A percentile compares a stretch with the other conserved stretches of the same genome.
phyloP scores from a whole-genome alignment of 2,113 vertebrate species.

The Perca flavescens region DNA sequence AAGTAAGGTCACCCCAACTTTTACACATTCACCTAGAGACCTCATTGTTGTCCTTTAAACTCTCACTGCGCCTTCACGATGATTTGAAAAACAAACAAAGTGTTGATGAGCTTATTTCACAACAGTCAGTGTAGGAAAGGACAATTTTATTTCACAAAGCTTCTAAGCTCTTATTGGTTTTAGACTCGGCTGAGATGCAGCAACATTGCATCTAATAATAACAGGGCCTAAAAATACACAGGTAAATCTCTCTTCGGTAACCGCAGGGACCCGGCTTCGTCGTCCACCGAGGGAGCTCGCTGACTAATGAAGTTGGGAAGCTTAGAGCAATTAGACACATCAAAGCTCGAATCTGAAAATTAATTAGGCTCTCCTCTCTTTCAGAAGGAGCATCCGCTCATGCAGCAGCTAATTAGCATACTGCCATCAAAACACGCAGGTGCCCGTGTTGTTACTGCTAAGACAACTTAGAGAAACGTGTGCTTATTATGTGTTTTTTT shows the following conservation, averaged over 20 bases:
- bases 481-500: constrained; percentile 17
- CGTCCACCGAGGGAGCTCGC: constrained; percentile 79
- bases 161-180: constrained; percentile 53
- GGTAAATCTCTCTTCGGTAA: constrained; percentile 72
- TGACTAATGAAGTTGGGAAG: constrained; percentile 86
- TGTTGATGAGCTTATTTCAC: constrained; percentile 6
- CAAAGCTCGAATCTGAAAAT: constrained; percentile 87
- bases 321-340: constrained; percentile 88
- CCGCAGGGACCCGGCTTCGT: constrained; percentile 74
- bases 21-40: neutral
- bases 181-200: constrained; percentile 35
- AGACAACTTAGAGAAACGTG: constrained; percentile 53
- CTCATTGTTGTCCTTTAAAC: neutral
- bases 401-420: constrained; percentile 83
- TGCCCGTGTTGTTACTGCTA: constrained; percentile 67
- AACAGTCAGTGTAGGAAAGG: neutral
- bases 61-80: neutral
- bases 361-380: constrained; percentile 85
- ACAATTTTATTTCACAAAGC: constrained; percentile 13
- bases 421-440: constrained; percentile 81
- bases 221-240: constrained; percentile 80
- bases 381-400: constrained; percentile 79
- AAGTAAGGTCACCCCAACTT: neutral
- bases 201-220: constrained; percentile 75
- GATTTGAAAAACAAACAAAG: constrained; percentile 1